Evolutionary conservation across 2,797 vertebrate genomes (phyloP).

Genomic region (Melanotaenia trifasciata): DNA sequence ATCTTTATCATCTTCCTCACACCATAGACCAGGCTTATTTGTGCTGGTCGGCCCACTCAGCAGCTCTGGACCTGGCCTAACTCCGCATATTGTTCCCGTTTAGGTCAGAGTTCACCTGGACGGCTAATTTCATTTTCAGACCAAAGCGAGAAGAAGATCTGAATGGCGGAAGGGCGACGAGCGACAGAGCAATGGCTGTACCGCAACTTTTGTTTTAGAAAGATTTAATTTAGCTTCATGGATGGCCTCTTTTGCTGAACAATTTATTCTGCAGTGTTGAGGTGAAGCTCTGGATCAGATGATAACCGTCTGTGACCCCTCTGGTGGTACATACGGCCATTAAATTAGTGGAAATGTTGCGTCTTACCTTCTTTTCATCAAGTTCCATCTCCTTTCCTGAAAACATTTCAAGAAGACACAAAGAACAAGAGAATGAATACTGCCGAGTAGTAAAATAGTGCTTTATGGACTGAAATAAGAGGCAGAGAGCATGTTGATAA

Average conservation of each 20-base stretch:
- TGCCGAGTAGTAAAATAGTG: background rate
- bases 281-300: background rate
- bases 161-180: background rate
- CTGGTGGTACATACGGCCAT: background rate
- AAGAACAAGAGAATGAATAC: background rate
- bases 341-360: background rate
- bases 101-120: constrained; percentile 16
- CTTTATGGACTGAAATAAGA: constrained; percentile 25
- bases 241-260: background rate
- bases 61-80: constrained; percentile 8
- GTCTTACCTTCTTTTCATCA: constrained; percentile 48
- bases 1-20: background rate
- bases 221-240: background rate
- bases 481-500: constrained; percentile 21
- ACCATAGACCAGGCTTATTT: constrained; percentile 39
- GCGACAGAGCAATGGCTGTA: background rate
- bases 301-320: background rate
- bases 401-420: constrained; percentile 21
- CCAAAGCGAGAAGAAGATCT: background rate
- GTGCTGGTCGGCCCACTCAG: constrained; percentile 37
- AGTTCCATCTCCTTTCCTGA: constrained; percentile 34
- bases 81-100: background rate
- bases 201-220: background rate
- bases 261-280: background rate
- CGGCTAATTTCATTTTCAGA: background rate